phyloP scores from a whole-genome alignment of 2,797 vertebrate species.

The Hemitrygon akajei region DNA sequence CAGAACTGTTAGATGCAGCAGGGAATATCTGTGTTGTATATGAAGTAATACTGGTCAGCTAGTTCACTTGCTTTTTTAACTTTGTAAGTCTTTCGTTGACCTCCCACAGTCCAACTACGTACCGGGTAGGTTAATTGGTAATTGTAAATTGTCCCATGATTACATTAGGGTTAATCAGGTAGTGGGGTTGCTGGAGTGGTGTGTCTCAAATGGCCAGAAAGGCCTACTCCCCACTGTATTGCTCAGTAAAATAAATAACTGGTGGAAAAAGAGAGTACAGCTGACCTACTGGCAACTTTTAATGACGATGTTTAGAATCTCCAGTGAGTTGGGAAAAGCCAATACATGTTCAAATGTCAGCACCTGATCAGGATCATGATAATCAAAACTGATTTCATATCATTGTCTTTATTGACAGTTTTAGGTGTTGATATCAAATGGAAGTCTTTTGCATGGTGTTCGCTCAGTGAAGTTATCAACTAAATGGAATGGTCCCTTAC shows the following conservation, averaged over 20 bases:
- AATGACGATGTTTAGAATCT: neutral
- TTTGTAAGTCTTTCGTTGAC: neutral
- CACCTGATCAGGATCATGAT: neutral
- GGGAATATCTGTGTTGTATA: neutral
- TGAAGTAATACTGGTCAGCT: neutral
- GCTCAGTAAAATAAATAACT: neutral
- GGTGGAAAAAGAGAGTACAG: neutral
- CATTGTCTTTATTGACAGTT: neutral
- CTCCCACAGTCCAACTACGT: too few relatives aligned
- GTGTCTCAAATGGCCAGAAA: too few relatives aligned
- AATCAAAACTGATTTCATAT: neutral
- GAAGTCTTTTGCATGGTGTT: neutral
- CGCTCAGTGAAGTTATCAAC: neutral
- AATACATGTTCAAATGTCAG: neutral
- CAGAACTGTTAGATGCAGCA: neutral
- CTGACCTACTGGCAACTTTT: neutral
- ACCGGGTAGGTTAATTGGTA: too few relatives aligned
- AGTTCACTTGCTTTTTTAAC: neutral
- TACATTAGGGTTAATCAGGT: too few relatives aligned
- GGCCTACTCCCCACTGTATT: too few relatives aligned
- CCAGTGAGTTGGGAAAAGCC: neutral
- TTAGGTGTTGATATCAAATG: neutral
- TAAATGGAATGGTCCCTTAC: neutral
- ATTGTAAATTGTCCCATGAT: too few relatives aligned
- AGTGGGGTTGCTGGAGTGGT: too few relatives aligned